Conservation (phyloP, 37 sponge, comb jelly and placozoan genomes). For the Ephydatia muelleri region DNA sequence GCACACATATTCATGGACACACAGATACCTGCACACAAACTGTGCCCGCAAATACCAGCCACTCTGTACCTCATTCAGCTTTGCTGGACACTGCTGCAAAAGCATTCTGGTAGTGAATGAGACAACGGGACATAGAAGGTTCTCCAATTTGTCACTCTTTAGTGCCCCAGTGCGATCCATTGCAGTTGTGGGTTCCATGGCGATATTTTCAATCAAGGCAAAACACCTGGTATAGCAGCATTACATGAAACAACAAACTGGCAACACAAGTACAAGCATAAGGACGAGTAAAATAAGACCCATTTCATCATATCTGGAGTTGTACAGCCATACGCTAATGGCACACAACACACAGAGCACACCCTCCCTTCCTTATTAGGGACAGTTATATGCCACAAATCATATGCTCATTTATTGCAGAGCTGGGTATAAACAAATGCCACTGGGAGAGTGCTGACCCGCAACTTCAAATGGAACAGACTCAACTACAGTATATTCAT, state of each 20-base stretch:
- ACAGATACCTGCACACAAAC: background rate
- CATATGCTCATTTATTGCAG: too few relatives aligned
- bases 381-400: too few relatives aligned
- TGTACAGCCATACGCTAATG: too few relatives aligned
- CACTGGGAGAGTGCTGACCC: too few relatives aligned
- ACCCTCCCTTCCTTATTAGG: too few relatives aligned
- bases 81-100: slow-evolving; percentile 70
- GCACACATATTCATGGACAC: background rate
- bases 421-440: too few relatives aligned
- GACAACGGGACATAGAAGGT: slow-evolving; percentile 61
- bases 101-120: slow-evolving; percentile 34
- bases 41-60: background rate
- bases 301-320: too few relatives aligned
- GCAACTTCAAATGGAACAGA: too few relatives aligned
- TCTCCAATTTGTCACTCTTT: slow-evolving; percentile 46
- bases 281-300: too few relatives aligned
- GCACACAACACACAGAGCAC: too few relatives aligned
- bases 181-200: slow-evolving; percentile 44
- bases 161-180: slow-evolving; percentile 31
- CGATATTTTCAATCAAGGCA: slow-evolving; percentile 63
- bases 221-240: slow-evolving; percentile 84
- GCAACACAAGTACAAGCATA: background rate
- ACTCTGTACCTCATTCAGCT: slow-evolving; percentile 58
- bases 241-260: too few relatives aligned
- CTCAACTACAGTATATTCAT: too few relatives aligned